Base-by-base conservation (phyloP, 2,113 vertebrate genomes). In the Beaufortia kweichowensis region DNA sequence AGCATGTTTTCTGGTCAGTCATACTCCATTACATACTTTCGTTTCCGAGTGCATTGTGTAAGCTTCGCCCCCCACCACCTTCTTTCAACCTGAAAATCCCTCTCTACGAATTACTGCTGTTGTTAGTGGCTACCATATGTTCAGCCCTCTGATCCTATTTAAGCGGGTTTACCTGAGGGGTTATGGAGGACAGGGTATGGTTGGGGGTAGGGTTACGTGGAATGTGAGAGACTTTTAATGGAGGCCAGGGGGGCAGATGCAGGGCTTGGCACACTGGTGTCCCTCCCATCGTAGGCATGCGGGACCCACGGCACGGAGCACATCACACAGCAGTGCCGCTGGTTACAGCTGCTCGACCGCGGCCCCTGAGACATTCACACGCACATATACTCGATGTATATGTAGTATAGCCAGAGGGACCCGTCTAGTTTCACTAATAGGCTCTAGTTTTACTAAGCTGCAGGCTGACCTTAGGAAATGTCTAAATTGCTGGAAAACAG, bases 71-170 rank as follows among this genome's bases (percentile, higher is more conserved):
- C 46, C 67, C 59, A 31, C 59, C 29, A 41, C 50, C 60, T 61
- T 55, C 60, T 57, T 75, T 71, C 72, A 75, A 61, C 72, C 73
- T 72, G 72, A 76, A 66, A 82, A 79, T 79, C 72, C 50, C 28
- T 68, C 53, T 53, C 50, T 76, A 31, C 69, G 24, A 82, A 66
- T 77, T 39, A 59, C 35, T 11, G 19, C 68, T 73, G 68, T 33
- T 41, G 33, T 82, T 77, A n/a, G n/a, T n/a, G 84, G 78, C 69
- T 72, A 71, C 88, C 90, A 91, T 91, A 89, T 91, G 90, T 83
- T 78, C 70, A 24, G 50, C 74, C 43, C 26, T 63, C 79, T 88
- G 86, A 92, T 91, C 91, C 90, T 84, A 82, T 89, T 90, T 89
- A 72, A 81, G 79, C 61, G 74, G 87, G 81, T 85, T 91, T 85